Percentiles rank a stretch among this genome's conserved stretches.
Evolutionary conservation across 2,888 invertebrate species (phyloP).

Genomic region (Cataglyphis cursor): DNA sequence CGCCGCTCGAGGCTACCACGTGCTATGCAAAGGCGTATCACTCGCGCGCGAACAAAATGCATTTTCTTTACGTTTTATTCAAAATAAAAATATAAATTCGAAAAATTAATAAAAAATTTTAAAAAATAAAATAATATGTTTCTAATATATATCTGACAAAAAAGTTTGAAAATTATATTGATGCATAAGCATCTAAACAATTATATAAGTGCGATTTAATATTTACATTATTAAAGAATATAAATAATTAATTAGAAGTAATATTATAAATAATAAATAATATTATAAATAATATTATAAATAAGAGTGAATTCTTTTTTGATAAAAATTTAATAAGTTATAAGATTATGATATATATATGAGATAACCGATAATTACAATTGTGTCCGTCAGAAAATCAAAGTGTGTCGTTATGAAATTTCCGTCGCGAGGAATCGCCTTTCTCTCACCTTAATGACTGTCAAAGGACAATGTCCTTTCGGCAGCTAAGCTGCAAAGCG

Average conservation of each 20-base stretch:
- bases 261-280: background rate
- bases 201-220: background rate
- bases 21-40: slow-evolving; percentile 23
- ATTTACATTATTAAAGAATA: slow-evolving; percentile 3
- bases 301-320: background rate
- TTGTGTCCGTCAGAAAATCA: slow-evolving; percentile 40
- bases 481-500: slow-evolving; percentile 9
- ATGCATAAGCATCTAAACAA: background rate
- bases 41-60: background rate
- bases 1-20: background rate
- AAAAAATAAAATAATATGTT: background rate
- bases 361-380: background rate
- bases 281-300: background rate
- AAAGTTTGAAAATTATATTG: background rate
- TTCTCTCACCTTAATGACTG: slow-evolving; percentile 63
- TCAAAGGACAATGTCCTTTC: slow-evolving; percentile 69
- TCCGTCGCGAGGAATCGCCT: slow-evolving; percentile 60
- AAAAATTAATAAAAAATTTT: background rate
- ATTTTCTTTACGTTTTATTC: background rate
- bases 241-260: background rate
- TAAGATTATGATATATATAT: background rate
- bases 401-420: slow-evolving; percentile 60
- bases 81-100: background rate
- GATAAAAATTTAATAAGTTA: background rate
- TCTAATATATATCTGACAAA: background rate